Evolutionary conservation across 2,113 vertebrate genomes (phyloP).

Genomic region (Cyanocitta stelleri): DNA sequence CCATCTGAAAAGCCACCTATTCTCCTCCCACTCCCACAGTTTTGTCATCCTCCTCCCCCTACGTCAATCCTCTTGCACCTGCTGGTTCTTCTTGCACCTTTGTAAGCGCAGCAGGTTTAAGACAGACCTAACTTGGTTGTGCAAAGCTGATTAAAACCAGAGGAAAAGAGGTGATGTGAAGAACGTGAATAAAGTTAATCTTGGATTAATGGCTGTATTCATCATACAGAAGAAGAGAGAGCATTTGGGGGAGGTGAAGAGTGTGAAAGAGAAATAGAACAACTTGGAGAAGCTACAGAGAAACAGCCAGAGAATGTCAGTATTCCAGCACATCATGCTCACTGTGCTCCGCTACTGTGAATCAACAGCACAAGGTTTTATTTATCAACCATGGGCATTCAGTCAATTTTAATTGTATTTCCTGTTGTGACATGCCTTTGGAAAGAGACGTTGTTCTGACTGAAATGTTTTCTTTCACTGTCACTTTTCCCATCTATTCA

Average conservation of each 20-base stretch:
- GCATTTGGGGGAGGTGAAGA: accelerated
- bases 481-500: not conserved
- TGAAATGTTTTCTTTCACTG: constrained; percentile 60
- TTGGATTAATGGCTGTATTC: not conserved
- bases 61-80: not conserved
- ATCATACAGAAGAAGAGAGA: not conserved
- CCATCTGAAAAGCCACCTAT: not conserved
- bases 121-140: not conserved
- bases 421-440: constrained; percentile 49
- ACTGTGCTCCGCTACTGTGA: not conserved
- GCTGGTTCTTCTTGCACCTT: not conserved
- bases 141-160: not conserved
- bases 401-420: constrained; percentile 49
- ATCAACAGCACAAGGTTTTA: not conserved
- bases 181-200: not conserved
- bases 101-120: not conserved
- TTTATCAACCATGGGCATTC: constrained; percentile 1
- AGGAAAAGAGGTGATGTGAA: not conserved
- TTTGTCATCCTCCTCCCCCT: not conserved
- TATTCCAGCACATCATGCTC: not conserved
- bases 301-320: not conserved
- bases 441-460: constrained; percentile 34
- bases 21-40: not conserved
- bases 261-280: not conserved
- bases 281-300: not conserved